Evolutionary conservation across 2,888 invertebrate genomes (phyloP), one percentile per base, ranked within the genome.

Genomic region (Eugnorisma glareosa): DNA sequence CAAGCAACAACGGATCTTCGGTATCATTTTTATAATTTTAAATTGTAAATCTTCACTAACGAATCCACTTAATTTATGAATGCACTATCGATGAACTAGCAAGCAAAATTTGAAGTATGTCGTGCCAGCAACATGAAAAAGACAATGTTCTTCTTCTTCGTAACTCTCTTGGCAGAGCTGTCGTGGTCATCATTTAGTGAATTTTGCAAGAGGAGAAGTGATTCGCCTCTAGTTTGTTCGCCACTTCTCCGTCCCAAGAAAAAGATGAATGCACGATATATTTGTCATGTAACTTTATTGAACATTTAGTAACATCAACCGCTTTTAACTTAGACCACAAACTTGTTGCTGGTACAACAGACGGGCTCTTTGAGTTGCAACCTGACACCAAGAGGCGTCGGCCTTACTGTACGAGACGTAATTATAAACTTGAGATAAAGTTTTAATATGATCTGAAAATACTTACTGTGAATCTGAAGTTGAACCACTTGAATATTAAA

Each of bases 331-430:
- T 90, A 66, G 1, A 79, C 91, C 90, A 82, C 45, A 71, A 63
- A 59, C 67, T 67, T 81, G 78, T 87, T 88, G 81, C 77, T 88
- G 69, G 86, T 86, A 86, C 90, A 92, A 93, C 93, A 93, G 91
- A 93, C 92, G 89, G 89, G 82, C 83, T 86, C 92, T 93, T 93
- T 93, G 92, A 93, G 86, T 80, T 86, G 93, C 74, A 93, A 93
- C 89, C 85, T 87, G 90, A 93, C 92, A 93, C 93, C 90, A 81
- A 85, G 82, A 88, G 88, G 88, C 88, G 86, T 85, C 84, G 75
- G 82, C 75, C 61, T 75, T 73, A 77, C 76, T 86, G 76, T 82
- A 77, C 78, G 68, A 81, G 73, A 83, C 81, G 89, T 88, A 85
- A 88, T 88, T 88, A 87, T 79, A 85, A 88, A 85, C 85, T 84